Evolutionary conservation across 2,797 vertebrate genomes (phyloP).

Genomic region (Premnoplex brunnescens): DNA sequence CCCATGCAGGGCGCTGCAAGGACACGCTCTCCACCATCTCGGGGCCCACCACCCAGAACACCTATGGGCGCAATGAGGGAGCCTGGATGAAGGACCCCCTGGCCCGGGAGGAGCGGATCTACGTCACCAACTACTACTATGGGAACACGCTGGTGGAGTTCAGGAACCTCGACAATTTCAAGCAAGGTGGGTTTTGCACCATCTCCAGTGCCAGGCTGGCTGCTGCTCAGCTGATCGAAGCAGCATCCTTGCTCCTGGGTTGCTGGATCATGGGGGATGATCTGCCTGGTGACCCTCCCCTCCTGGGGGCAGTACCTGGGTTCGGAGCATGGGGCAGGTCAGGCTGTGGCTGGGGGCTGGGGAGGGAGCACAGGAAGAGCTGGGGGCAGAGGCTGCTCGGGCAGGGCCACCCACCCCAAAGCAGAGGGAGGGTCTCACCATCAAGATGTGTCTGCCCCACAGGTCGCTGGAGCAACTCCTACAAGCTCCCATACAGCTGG

Average conservation of each 20-base stretch:
- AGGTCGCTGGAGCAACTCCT: slow-evolving; percentile 96
- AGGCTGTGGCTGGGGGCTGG: fast-evolving
- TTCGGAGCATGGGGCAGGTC: neutral
- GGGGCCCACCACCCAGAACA: slow-evolving; percentile 91
- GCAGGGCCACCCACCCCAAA: too few species aligned
- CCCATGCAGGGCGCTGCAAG: slow-evolving; percentile 86
- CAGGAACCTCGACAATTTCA: slow-evolving; percentile 91
- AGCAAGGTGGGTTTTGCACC: slow-evolving; percentile 81
- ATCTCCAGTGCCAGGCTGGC: fast-evolving
- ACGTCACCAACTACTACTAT: slow-evolving; percentile 93
- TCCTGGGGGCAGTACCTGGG: fast-evolving
- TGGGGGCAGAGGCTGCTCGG: neutral
- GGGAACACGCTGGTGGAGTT: slow-evolving; percentile 96
- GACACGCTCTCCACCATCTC: slow-evolving; percentile 95
- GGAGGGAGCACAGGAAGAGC: neutral
- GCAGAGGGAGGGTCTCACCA: neutral
- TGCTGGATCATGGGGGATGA: neutral
- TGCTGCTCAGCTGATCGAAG: fast-evolving
- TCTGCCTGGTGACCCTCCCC: neutral
- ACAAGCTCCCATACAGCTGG: slow-evolving; percentile 98
- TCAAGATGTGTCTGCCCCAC: neutral
- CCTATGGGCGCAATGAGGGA: slow-evolving; percentile 90
- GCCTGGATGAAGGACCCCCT: slow-evolving; percentile 99
- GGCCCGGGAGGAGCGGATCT: slow-evolving; percentile 88
- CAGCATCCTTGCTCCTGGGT: fast-evolving